Percentiles rank a stretch among this genome's conserved stretches.
Evolutionary conservation across 2,888 invertebrate genomes (phyloP).

Genomic region (Scotopteryx bipunctaria): DNA sequence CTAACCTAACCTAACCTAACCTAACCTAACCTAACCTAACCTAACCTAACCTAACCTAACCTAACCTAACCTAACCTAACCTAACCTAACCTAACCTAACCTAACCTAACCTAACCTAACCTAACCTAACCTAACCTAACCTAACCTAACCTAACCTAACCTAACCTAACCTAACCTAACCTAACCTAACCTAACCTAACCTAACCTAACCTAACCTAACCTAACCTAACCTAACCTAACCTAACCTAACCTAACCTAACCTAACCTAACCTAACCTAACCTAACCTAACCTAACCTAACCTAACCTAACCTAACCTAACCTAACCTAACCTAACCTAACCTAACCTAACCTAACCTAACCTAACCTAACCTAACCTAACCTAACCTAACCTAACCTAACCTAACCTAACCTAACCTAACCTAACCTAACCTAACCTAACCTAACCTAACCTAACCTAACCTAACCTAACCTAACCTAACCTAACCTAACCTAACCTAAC

Average conservation of each 20-base stretch:
- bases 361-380: no score
- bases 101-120: conserved; percentile 40
- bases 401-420: no score
- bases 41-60: conserved; percentile 21
- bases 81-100: conserved; percentile 42
- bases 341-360: no score
- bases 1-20: conserved; percentile 31
- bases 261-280: conserved; percentile 37
- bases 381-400: no score
- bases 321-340: no score
- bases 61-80: conserved; percentile 30
- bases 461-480: conserved; percentile 28
- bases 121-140: conserved; percentile 39
- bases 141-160: conserved; percentile 38
- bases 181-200: conserved; percentile 42
- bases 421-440: conserved; percentile 31
- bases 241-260: conserved; percentile 40
- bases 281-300: no score
- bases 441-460: conserved; percentile 25
- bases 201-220: conserved; percentile 40
- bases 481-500: conserved; percentile 35
- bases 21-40: conserved; percentile 28
- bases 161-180: conserved; percentile 39
- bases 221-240: conserved; percentile 35
- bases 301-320: no score